These are phyloP conservation scores for Larimichthys polyactis DNA, from an alignment of 2,113 vertebrate genomes.

Conservation along the genomic window DNA sequence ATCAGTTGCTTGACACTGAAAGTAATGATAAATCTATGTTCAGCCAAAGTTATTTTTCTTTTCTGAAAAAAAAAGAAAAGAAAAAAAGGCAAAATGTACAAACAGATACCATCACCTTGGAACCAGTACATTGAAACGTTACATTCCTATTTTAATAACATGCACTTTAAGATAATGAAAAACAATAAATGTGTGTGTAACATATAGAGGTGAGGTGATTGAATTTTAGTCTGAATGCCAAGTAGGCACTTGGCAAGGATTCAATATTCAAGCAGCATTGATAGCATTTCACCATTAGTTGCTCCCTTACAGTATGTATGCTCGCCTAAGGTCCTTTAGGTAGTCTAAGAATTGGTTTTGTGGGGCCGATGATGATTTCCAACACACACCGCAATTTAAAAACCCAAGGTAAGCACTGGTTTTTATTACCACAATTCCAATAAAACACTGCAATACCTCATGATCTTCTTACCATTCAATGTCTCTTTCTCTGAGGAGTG, in stretches of 20 bases:
- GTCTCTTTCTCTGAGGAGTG: conserved; percentile 51
- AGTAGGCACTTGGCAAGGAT: conserved; percentile 64
- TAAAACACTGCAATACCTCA: conserved; percentile 51
- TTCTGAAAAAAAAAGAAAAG: conserved; percentile 72
- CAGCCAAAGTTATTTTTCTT: conserved; percentile 75
- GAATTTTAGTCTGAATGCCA: conserved; percentile 67
- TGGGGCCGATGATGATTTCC: conserved; percentile 43
- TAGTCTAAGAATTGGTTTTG: conserved; percentile 42
- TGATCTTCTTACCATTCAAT: conserved; percentile 50
- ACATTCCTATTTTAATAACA: conserved; percentile 80
- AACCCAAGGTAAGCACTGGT: conserved; percentile 46
- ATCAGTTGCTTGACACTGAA: conserved; percentile 52
- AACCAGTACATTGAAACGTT: conserved; percentile 83
- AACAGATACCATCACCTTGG: conserved; percentile 84
- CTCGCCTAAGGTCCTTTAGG: conserved; percentile 51
- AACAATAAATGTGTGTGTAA: conserved; percentile 64
- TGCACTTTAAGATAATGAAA: conserved; percentile 76
- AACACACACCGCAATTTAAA: conserved; percentile 59
- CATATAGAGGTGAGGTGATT: conserved; percentile 63
- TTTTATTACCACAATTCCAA: conserved; percentile 59
- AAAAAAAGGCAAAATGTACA: conserved; percentile 84
- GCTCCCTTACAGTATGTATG: conserved; percentile 30
- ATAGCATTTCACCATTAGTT: conserved; percentile 45
- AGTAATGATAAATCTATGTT: conserved; percentile 58
- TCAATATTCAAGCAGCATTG: conserved; percentile 70